Evolutionary conservation across 2,113 vertebrate species (phyloP).

Genomic region (Agelaius phoeniceus): DNA sequence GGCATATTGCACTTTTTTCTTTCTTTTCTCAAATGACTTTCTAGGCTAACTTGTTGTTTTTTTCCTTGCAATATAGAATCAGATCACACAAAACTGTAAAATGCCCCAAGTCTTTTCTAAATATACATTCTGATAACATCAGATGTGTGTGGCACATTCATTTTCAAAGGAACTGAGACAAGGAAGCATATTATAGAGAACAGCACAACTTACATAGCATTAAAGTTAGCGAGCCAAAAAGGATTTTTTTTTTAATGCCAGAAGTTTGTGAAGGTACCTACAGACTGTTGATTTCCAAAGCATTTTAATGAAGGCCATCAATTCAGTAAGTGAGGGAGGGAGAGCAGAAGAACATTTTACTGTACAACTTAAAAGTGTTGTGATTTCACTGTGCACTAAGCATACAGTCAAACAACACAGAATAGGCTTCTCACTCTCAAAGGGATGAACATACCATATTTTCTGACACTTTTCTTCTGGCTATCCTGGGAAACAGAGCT

Average conservation of each 20-base stretch:
- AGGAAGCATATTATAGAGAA: not conserved
- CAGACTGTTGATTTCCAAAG: not conserved
- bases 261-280: not conserved
- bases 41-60: not conserved
- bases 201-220: rapidly evolving
- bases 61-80: not conserved
- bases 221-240: not conserved
- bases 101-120: not conserved
- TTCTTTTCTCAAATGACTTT: not conserved
- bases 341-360: not conserved
- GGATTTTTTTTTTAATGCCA: not conserved
- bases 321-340: not conserved
- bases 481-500: not conserved
- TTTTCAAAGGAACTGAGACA: not conserved
- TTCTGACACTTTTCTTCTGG: not conserved
- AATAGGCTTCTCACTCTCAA: not conserved
- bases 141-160: not conserved
- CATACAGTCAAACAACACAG: not conserved
- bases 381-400: not conserved
- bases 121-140: not conserved
- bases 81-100: not conserved
- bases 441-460: not conserved
- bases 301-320: not conserved
- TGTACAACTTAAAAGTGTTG: not conserved
- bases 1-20: not conserved